Conservation (phyloP, 2,113 vertebrate species). For the Ciconia maguari region DNA sequence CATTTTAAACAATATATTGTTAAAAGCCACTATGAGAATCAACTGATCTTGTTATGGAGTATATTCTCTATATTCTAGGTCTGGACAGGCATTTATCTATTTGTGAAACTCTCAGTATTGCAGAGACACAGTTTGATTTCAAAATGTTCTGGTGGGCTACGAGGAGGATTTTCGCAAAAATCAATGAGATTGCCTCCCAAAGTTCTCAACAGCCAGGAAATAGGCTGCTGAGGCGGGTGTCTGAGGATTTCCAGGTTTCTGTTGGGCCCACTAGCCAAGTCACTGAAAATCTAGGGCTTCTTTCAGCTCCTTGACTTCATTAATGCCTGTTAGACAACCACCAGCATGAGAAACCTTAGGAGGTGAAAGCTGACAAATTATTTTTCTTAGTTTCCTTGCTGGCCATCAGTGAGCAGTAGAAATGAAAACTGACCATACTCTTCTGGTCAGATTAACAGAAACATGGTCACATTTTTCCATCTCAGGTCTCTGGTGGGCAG, state of each 20-base stretch:
- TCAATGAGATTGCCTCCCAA: background rate
- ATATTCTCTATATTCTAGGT: background rate
- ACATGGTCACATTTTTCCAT: background rate
- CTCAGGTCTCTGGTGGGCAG: background rate
- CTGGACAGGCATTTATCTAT: background rate
- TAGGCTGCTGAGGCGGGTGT: background rate
- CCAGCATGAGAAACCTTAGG: background rate
- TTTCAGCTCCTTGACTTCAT: background rate
- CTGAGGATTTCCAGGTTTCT: background rate
- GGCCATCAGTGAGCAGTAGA: background rate
- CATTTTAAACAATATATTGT: background rate
- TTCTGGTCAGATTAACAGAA: background rate
- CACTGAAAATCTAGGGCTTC: background rate
- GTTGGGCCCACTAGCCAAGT: background rate
- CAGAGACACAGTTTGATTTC: background rate
- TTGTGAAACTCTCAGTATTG: background rate
- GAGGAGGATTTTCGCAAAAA: background rate
- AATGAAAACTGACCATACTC: background rate
- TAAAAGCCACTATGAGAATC: background rate
- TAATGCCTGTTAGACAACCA: background rate
- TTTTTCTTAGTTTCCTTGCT: background rate
- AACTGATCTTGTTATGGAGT: background rate
- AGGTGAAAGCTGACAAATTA: background rate
- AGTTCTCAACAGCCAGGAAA: background rate
- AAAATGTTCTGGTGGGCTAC: background rate